Evolutionary conservation across 2,888 invertebrate genomes (phyloP).

Genomic region (Erebia ligea): DNA sequence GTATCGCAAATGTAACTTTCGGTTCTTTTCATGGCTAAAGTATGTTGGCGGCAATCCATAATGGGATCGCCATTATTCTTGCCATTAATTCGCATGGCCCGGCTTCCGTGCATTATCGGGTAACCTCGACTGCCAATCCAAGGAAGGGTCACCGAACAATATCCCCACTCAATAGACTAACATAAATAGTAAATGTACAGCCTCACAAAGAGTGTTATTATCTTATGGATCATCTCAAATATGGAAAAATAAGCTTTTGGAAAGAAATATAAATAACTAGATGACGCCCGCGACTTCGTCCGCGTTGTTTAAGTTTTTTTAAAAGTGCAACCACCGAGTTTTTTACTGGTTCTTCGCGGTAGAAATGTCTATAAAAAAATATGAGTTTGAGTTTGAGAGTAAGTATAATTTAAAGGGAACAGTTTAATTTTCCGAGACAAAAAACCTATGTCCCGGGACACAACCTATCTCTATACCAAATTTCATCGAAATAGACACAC

Average conservation of each 20-base stretch:
- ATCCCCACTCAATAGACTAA: constrained; percentile 43
- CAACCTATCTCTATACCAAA: neutral
- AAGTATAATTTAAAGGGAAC: too few species aligned
- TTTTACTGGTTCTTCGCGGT: too few species aligned
- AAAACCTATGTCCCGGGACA: neutral
- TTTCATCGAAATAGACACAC: too few species aligned
- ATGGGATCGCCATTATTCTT: constrained; percentile 84
- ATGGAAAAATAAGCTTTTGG: constrained; percentile 1
- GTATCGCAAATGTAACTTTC: constrained; percentile 84
- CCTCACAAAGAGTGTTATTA: constrained; percentile 21
- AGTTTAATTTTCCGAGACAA: neutral
- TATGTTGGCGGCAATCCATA: constrained; percentile 84
- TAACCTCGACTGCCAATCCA: constrained; percentile 75
- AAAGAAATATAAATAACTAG: neutral
- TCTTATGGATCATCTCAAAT: constrained; percentile 10
- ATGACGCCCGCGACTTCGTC: too few species aligned
- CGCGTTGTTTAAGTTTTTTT: too few species aligned
- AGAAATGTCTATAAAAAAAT: too few species aligned
- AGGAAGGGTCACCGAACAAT: constrained; percentile 60
- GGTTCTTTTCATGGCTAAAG: constrained; percentile 84
- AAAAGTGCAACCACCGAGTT: too few species aligned
- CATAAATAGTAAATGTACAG: constrained; percentile 34
- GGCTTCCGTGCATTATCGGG: constrained; percentile 82
- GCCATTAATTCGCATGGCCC: constrained; percentile 82
- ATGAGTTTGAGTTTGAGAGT: too few species aligned